Evolutionary conservation across 2,113 vertebrate species (phyloP).

Genomic region (Albula glossodonta): DNA sequence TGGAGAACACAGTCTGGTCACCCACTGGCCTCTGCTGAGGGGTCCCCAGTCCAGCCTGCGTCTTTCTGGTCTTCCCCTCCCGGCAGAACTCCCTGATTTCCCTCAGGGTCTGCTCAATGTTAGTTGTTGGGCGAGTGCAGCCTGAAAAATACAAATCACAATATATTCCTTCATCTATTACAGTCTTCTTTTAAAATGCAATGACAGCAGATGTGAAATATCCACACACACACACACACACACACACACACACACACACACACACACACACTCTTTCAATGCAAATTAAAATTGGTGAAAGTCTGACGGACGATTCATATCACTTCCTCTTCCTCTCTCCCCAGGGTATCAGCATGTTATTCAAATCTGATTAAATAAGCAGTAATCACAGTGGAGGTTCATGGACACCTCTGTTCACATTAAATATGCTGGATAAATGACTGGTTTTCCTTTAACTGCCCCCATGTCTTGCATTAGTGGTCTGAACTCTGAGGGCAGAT

Average conservation of each 20-base stretch:
- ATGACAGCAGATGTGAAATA: slow-evolving; percentile 19
- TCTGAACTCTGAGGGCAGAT: slow-evolving; percentile 15
- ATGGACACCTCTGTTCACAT: slow-evolving; percentile 29
- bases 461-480: slow-evolving; percentile 4
- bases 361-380: slow-evolving; percentile 36
- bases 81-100: slow-evolving; percentile 59
- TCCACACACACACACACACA: slow-evolving; percentile 16
- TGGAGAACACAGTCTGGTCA: slow-evolving; percentile 63
- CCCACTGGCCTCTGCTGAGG: slow-evolving; percentile 52
- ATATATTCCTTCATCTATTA: background rate
- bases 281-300: background rate
- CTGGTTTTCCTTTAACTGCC: slow-evolving; percentile 7
- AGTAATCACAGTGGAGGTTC: slow-evolving; percentile 30
- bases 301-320: slow-evolving; percentile 26
- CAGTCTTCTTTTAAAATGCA: background rate
- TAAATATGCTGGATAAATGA: slow-evolving; percentile 33
- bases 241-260: background rate
- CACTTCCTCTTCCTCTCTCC: background rate
- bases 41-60: slow-evolving; percentile 28
- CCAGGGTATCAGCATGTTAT: slow-evolving; percentile 22
- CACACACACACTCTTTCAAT: slow-evolving; percentile 21
- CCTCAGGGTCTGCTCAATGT: slow-evolving; percentile 63
- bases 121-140: slow-evolving; percentile 52
- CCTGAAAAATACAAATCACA: slow-evolving; percentile 49
- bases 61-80: slow-evolving; percentile 60